Evolutionary conservation across 2,113 vertebrate genomes (phyloP), one percentile per base, ranked within the genome.

Genomic region (Chaetodon auriga): DNA sequence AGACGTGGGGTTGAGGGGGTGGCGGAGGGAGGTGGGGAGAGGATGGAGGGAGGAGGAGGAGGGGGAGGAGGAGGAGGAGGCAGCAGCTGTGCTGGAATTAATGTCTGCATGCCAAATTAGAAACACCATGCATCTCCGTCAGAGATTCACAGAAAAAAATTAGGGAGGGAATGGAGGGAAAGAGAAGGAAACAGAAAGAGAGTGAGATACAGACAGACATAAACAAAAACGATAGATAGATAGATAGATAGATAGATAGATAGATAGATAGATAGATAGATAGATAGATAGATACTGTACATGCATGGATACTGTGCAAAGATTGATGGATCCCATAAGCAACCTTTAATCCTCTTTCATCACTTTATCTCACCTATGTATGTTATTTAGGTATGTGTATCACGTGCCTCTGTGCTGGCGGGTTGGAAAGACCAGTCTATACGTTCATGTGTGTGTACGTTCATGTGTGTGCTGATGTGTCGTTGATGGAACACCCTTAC

Each of bases 61-160:
- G 94, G 91, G 91, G 94, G 94, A 88, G 85, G 91, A 78, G 82
- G 86, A 89, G 90, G 88, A 85, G 93, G 89, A 90, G 90, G 93
- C 92, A 89, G 96, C 97, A 97, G 97, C 97, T 97, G 97, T 95
- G 94, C 96, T 96, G 95, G 97, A 96, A 97, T 96, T 96, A 97
- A 96, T 96, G 96, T 97, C 96, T 95, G 94, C 91, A 94, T 96
- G 93, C 96, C 92, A 96, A 97, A 96, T 96, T 95, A 97, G 96
- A 93, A 95, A 93, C 87, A 95, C 97, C 95, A 96, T 96, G 96
- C 95, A 94, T 96, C 96, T 95, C 95, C 94, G 90, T 96, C 96
- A 96, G 94, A 96, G 94, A 94, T 86, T 93, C 83, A 87, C 83
- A 82, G 94, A 73, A 89, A 90, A 89, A 89, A 88, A 83, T 45